Percentiles rank a stretch among this genome's conserved stretches.
Evolutionary conservation across 1,140 invertebrate species (phyloP).

Genomic region (Hycleus phaleratus): DNA sequence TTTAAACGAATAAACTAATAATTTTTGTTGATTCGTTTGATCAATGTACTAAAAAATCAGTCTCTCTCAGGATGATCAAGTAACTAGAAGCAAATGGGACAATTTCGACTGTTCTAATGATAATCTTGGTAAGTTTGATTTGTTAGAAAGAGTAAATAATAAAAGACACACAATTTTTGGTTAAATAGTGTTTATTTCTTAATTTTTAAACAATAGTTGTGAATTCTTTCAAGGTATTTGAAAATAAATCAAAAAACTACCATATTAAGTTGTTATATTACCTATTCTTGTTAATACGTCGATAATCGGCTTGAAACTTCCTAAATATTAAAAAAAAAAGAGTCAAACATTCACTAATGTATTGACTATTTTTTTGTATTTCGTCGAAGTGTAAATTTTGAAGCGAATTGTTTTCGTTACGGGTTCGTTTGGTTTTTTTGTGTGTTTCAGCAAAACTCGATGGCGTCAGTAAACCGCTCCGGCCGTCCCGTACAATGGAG

Average conservation of each 20-base stretch:
- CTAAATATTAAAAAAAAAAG: background rate
- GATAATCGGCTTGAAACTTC: too few species aligned
- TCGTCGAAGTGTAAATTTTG: background rate
- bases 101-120: conserved; percentile 52
- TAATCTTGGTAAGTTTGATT: conserved; percentile 51
- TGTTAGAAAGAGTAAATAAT: too few species aligned
- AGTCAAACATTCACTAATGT: background rate
- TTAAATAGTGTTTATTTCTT: too few species aligned
- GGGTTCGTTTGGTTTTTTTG: conserved; percentile 16
- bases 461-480: conserved; percentile 60
- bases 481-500: conserved; percentile 61
- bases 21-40: conserved; percentile 17
- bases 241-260: too few species aligned
- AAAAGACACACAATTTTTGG: too few species aligned
- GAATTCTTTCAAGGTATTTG: too few species aligned
- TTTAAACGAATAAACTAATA: conserved; percentile 4
- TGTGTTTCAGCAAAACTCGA: conserved; percentile 78
- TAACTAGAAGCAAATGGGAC: conserved; percentile 57
- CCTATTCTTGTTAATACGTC: too few species aligned
- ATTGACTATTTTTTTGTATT: background rate
- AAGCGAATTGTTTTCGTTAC: background rate
- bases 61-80: conserved; percentile 36
- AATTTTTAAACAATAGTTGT: too few species aligned
- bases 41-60: conserved; percentile 27
- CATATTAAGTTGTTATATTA: too few species aligned